A percentile compares a stretch with the other conserved stretches of the same genome.
Evolutionary conservation across 1,140 invertebrate genomes (phyloP).

Genomic region (Aradophagus sp.): DNA sequence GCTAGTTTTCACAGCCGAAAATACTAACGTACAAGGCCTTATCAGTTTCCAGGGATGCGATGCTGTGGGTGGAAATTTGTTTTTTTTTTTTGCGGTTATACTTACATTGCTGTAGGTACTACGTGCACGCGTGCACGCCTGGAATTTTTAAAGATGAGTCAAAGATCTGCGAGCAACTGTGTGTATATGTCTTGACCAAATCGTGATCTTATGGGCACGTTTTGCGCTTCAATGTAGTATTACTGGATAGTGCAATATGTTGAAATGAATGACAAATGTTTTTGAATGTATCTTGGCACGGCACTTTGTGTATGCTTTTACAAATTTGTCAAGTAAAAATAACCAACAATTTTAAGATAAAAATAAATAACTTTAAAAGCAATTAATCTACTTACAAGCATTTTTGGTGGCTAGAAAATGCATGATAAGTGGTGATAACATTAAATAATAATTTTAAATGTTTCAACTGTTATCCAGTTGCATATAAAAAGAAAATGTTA

Average conservation of each 20-base stretch:
- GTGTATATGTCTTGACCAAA: slow-evolving; percentile 29
- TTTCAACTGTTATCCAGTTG: no score
- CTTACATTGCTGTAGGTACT: slow-evolving; percentile 52
- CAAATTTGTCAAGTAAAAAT: no score
- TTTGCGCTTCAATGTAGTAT: slow-evolving; percentile 30
- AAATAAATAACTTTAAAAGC: no score
- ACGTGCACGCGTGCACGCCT: slow-evolving; percentile 46
- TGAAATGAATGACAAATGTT: slow-evolving; percentile 47
- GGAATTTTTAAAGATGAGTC: slow-evolving; percentile 52
- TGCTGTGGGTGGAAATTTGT: slow-evolving; percentile 58
- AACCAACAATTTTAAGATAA: no score
- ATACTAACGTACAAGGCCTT: slow-evolving; percentile 25
- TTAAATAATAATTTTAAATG: no score
- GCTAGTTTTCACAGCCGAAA: slow-evolving; percentile 17
- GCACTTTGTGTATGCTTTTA: no score
- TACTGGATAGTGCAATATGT: slow-evolving; percentile 33
- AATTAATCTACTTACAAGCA: no score
- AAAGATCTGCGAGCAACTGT: slow-evolving; percentile 44
- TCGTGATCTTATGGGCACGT: slow-evolving; percentile 42
- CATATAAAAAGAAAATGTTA: no score
- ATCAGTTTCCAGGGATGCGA: slow-evolving; percentile 31
- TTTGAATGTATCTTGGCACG: no score
- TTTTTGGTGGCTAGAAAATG: no score
- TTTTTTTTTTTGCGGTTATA: slow-evolving; percentile 57
- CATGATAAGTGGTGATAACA: no score